Evolutionary conservation across 2,888 invertebrate species (phyloP), one percentile per base, ranked within the genome.

Genomic region (Yponomeuta cagnagella): DNA sequence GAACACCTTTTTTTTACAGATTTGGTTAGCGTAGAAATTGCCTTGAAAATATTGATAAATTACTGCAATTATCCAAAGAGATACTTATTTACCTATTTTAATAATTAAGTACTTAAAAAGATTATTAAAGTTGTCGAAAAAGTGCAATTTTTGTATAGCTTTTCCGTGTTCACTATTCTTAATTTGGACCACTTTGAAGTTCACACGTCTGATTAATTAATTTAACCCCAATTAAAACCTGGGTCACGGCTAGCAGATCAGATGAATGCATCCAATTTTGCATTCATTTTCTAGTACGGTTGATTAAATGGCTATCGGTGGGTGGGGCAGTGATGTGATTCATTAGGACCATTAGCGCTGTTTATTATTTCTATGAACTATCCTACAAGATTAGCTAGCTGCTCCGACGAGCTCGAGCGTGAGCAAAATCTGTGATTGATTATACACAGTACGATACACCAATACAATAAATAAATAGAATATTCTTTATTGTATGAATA

Each of bases 211-310:
- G 84, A 85, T 75, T 71, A 88, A 89, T 88, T 87, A 85, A 84
- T 85, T 90, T 90, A 89, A 90, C 90, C 90, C 82, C 86, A 86
- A 87, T 90, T 85, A 85, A 78, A 58, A 58, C 48, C n/a, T 77
- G 77, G 77, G 80, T 84, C 84, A 84, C 76, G 83, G 82, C 75
- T 82, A 77, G 70, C 67, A 70, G 72, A 74, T 73, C 72, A 73
- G 76, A 71, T 73, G 12, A 15, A 15, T 77, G 78, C 79, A 78
- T 73, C 76, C 74, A 74, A 75, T 74, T 67, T 67, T 37, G 43
- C 33, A 12, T 67, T 43, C 2, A 30, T n/a, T 67, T 67, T 67
- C 37, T 67, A 33, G 67, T n/a, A 2, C 9, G 3, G 67, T 31
- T 31, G 33, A 10, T 33, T 65, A 65, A 65, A 23, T 31, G 23